Evolutionary conservation across 2,888 invertebrate species (phyloP), one percentile per base, ranked within the genome.

Genomic region (Parnassius apollo): DNA sequence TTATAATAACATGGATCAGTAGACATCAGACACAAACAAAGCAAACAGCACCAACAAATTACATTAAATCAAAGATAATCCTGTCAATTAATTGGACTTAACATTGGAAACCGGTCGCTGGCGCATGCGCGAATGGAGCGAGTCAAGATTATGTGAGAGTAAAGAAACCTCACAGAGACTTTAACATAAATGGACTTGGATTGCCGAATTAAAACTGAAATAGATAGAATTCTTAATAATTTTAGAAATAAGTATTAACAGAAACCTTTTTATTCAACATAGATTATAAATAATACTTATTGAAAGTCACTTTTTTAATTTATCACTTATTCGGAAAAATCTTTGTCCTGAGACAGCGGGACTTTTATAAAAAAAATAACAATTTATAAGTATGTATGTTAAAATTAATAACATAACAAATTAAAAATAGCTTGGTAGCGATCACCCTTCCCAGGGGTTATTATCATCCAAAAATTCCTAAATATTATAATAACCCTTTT

Each of bases 21-120:
- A 70, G 72, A 72, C 76, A 73, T 72, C 74, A 72, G 77, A 79
- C 81, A 82, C 80, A 78, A 83, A 80, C 86, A 86, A 87, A 88
- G 86, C 85, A 89, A 88, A 90, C 87, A 83, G 77, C 76, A 68
- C 68, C 67, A 73, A 88, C 87, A 88, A 89, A 90, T 89, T 84
- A 85, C 88, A 89, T 90, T 89, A 87, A 88, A 88, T 91, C 90
- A 85, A 82, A 88, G 88, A 89, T 91, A 91, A 91, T 90, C 91
- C 88, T 85, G 88, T 89, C 91, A 90, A 91, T 91, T 91, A 91
- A 91, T 91, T 85, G 88, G 91, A 87, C 80, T 91, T 90, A 89
- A 81, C 82, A 88, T 83, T 83, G 83, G 82, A 81, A 88, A 88
- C 88, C 86, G 88, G 88, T 88, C 78, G 76, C 74, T 76, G 76